These are phyloP conservation scores for Hapalemur alaotrensis DNA, from an alignment of 2,797 vertebrate genomes.

Conservation along the genomic window DNA sequence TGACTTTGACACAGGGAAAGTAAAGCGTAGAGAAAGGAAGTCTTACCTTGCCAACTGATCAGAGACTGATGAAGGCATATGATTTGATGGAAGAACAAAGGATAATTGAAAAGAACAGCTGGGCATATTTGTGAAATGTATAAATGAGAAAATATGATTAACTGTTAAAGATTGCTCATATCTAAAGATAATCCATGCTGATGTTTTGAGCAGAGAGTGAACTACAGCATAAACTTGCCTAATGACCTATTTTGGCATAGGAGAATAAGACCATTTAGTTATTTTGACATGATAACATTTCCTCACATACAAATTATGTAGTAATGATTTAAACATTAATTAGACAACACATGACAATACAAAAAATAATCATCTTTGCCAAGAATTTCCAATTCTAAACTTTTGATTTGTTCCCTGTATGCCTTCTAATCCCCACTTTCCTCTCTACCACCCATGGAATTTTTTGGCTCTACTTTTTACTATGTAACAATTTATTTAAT, in stretches of 20 bases:
- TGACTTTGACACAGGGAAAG: background rate
- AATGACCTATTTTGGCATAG: background rate
- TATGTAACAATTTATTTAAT: background rate
- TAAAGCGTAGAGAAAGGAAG: background rate
- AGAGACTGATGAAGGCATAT: background rate
- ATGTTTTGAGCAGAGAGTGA: background rate
- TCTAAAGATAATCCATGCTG: slow-evolving; percentile 4
- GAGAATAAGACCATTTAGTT: background rate
- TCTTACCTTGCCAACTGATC: background rate
- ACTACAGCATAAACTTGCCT: background rate
- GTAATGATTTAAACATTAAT: slow-evolving; percentile 32
- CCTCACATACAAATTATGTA: background rate
- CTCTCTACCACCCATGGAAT: background rate
- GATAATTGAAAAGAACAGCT: background rate
- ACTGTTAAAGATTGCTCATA: background rate
- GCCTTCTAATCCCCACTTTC: background rate
- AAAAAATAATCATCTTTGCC: background rate
- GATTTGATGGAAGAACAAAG: slow-evolving; percentile 25
- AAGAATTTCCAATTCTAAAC: background rate
- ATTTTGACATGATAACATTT: slow-evolving; percentile 29
- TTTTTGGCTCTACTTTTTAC: background rate
- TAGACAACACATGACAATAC: background rate
- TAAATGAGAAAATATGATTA: slow-evolving; percentile 16
- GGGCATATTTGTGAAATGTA: background rate
- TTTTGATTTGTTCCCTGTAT: background rate